These are phyloP conservation scores for Chesias legatella DNA, from an alignment of 2,888 invertebrate genomes.

Conservation along the genomic window DNA sequence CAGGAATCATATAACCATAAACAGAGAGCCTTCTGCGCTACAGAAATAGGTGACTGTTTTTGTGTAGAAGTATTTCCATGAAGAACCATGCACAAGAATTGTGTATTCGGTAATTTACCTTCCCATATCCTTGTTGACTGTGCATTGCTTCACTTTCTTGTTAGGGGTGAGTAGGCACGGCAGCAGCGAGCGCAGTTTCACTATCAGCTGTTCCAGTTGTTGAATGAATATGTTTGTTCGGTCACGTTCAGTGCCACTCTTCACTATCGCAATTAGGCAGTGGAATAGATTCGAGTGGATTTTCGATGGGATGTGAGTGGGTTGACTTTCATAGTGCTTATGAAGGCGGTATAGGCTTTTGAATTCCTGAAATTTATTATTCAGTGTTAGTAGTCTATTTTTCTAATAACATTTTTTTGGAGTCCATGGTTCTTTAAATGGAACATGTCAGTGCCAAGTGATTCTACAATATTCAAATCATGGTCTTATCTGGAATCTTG, in stretches of 20 bases:
- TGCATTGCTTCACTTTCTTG: conserved; percentile 45
- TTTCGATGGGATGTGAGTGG: conserved; percentile 61
- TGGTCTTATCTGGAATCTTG: too few species aligned
- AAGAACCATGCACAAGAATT: too few species aligned
- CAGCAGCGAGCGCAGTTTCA: conserved; percentile 54
- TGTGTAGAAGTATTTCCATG: too few species aligned
- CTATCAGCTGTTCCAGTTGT: conserved; percentile 61
- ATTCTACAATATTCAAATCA: too few species aligned
- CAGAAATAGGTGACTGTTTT: too few species aligned
- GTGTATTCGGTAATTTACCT: conserved; percentile 41
- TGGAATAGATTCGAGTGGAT: conserved; percentile 66
- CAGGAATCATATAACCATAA: too few species aligned
- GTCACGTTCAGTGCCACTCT: conserved; percentile 52
- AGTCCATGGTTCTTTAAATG: too few species aligned
- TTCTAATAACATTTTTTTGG: too few species aligned
- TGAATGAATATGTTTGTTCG: conserved; percentile 60
- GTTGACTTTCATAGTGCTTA: conserved; percentile 64
- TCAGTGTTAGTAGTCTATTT: too few species aligned
- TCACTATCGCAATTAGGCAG: conserved; percentile 61
- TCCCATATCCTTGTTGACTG: conserved; percentile 62
- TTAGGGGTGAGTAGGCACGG: conserved; percentile 59
- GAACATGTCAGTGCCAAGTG: too few species aligned
- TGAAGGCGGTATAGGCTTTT: conserved; percentile 63
- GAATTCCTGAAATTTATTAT: conserved; percentile 52
- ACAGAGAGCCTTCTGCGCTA: too few species aligned